Evolutionary conservation across 92 coral and sea anemone species (phyloP), one percentile per base, ranked within the genome.

Genomic region (Chrysogorgia sp.): DNA sequence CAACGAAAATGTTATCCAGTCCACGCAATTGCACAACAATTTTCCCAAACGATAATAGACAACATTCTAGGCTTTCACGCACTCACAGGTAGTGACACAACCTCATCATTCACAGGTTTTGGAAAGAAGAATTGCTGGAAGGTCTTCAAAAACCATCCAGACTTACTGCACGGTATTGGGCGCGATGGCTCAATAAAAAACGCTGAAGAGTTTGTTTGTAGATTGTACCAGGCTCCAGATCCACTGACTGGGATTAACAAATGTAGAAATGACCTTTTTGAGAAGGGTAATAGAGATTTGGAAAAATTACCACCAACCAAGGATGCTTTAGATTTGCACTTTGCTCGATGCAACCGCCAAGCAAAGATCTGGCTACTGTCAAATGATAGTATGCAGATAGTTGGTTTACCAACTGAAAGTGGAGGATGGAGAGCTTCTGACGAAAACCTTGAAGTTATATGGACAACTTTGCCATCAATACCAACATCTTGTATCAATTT

Each of bases 51-150:
- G 53, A 45, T 58, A 40, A 77, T 48, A 40, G 31, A 59, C 2
- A 56, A 69, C 60, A 48, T 71, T 24, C 20, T 71, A 17, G 77
- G 77, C 10, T 71, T 71, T 33, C 77, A 48, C n/a, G 77, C 63
- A 28, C 31, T 71, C 28, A 71, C 77, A 12, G 61, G 77, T 2
- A 41, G 77, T 71, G 77, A 71, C 57, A 71, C 77, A 13, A 71
- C 77, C 13, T 49, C 63, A 10, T 71, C 77, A 3, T 57, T 57
- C 17, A 57, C 63, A 23, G 63, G 63, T 29, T 57, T 57, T 57
- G 63, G 63, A 8, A 57, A 57, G 17, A 57, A 14, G 34, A 57
- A 7, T 2, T 23, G 63, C 17, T 57, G 31, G 63, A 57, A 57
- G 8, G 31, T 29, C 34, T 57, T 57, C 34, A 8, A 57, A 57